Evolutionary conservation across 1,140 invertebrate genomes (phyloP).

Genomic region (Agraylea sexmaculata): DNA sequence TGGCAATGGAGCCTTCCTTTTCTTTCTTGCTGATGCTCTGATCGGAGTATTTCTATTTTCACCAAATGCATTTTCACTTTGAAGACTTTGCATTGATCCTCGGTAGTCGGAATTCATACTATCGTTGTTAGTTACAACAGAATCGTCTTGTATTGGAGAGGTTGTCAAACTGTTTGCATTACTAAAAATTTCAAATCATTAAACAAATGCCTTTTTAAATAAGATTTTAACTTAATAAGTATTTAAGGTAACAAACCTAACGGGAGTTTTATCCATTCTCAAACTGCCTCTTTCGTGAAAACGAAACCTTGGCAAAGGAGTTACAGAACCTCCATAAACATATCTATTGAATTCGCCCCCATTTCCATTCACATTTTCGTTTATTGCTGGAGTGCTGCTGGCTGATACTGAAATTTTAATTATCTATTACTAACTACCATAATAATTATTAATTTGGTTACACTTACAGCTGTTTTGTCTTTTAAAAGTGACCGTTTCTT

Average conservation of each 20-base stretch:
- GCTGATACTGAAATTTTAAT: not conserved
- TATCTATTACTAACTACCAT: not conserved
- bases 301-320: slow-evolving; percentile 35
- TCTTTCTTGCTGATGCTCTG: slow-evolving; percentile 37
- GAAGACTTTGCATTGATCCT: slow-evolving; percentile 40
- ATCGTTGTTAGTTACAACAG: no score
- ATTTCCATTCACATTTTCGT: slow-evolving; percentile 3
- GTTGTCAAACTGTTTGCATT: no score
- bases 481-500: slow-evolving; percentile 2
- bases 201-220: no score
- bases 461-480: not conserved
- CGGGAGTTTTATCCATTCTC: not conserved
- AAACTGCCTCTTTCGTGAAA: slow-evolving; percentile 30
- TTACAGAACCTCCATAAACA: slow-evolving; percentile 39
- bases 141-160: no score
- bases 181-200: no score
- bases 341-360: slow-evolving; percentile 32
- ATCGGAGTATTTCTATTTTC: slow-evolving; percentile 33
- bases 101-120: slow-evolving; percentile 18
- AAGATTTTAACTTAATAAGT: no score
- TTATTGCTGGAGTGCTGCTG: slow-evolving; percentile 1
- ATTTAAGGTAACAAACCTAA: not conserved
- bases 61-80: slow-evolving; percentile 44
- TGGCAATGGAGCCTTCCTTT: slow-evolving; percentile 37
- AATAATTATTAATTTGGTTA: not conserved